Percentiles rank a stretch among this genome's conserved stretches.
phyloP scores from a whole-genome alignment of 2,888 invertebrate genomes.

The Agapostemon virescens region DNA sequence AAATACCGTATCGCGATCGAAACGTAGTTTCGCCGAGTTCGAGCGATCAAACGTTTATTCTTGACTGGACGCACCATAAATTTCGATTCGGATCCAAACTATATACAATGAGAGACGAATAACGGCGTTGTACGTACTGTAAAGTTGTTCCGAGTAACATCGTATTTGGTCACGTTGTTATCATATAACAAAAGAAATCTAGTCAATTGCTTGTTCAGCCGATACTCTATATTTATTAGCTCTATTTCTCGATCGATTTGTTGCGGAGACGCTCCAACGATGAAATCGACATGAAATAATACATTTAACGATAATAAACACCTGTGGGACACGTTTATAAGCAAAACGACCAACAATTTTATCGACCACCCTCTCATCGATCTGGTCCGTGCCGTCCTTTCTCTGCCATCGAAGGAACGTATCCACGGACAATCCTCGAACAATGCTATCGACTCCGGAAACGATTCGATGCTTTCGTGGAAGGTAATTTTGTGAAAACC shows the following conservation, averaged over 20 bases:
- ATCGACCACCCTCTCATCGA: not conserved
- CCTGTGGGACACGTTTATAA: constrained; percentile 14
- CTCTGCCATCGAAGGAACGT: not conserved
- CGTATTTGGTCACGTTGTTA: constrained; percentile 1
- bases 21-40: not conserved
- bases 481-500: not conserved
- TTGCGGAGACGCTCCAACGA: constrained; percentile 1
- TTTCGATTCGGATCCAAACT: constrained; percentile 1
- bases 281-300: constrained; percentile 20
- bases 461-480: not conserved
- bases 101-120: not conserved
- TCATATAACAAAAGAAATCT: not conserved
- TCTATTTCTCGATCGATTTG: constrained; percentile 7
- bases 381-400: not conserved
- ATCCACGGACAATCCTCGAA: not conserved
- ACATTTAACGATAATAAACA: constrained; percentile 15
- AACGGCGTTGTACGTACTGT: constrained; percentile 15
- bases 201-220: constrained; percentile 18
- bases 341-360: not conserved
- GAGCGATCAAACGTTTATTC: not conserved
- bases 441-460: not conserved
- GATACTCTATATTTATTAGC: constrained; percentile 18
- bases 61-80: not conserved
- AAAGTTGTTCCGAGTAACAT: constrained; percentile 1
- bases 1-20: not conserved